phyloP scores from a whole-genome alignment of 1,140 invertebrate genomes.

The Diprion similis region DNA sequence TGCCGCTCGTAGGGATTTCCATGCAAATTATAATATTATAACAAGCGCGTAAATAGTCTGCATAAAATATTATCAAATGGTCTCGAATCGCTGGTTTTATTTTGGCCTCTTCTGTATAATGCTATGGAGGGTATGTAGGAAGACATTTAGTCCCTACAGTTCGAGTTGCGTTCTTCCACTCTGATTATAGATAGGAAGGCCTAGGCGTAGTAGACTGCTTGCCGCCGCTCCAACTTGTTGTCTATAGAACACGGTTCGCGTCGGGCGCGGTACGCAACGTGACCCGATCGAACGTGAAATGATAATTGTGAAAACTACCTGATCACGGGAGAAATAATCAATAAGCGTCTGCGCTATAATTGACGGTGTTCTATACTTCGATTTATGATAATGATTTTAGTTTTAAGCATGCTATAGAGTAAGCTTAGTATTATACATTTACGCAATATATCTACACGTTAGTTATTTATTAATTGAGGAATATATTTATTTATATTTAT shows the following conservation, averaged over 20 bases:
- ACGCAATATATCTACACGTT: no score
- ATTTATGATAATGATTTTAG: constrained; percentile 25
- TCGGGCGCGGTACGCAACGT: neutral
- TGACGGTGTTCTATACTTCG: neutral
- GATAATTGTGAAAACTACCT: neutral
- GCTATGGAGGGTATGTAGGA: constrained; percentile 15
- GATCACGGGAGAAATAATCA: neutral
- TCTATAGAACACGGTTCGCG: neutral
- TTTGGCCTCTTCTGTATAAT: neutral
- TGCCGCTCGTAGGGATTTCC: no score
- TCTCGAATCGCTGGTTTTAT: neutral
- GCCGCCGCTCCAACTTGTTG: constrained; percentile 34
- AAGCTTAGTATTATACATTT: neutral
- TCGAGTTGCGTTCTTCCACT: constrained; percentile 9
- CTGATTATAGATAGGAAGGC: constrained; percentile 28
- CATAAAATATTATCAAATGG: no score
- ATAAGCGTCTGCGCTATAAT: neutral
- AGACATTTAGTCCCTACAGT: constrained; percentile 22
- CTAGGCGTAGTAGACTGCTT: constrained; percentile 44
- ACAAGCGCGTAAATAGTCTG: no score
- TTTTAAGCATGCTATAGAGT: constrained; percentile 6
- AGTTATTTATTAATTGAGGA: no score
- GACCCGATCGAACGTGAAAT: neutral
- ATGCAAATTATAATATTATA: no score
- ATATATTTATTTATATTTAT: no score